Percentiles rank a stretch among this genome's conserved stretches.
Evolutionary conservation across 2,888 invertebrate species (phyloP).

Genomic region (Stegana nigrithorax): DNA sequence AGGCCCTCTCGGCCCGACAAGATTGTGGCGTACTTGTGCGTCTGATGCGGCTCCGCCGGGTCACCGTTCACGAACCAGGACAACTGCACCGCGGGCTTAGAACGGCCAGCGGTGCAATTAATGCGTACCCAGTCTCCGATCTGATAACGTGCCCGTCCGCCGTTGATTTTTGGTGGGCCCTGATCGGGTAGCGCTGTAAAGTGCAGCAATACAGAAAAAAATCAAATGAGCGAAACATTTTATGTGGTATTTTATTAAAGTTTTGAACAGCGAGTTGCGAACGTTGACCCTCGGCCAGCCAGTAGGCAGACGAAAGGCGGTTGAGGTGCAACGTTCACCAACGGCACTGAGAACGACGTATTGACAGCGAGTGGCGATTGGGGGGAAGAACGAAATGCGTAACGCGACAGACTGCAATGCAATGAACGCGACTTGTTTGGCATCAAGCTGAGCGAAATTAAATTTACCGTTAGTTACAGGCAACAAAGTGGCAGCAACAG

Average conservation of each 20-base stretch:
- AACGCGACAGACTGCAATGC: too few relatives aligned
- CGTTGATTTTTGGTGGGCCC: slow-evolving; percentile 73
- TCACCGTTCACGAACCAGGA: slow-evolving; percentile 75
- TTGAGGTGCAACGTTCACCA: too few relatives aligned
- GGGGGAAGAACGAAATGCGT: too few relatives aligned
- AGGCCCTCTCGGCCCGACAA: slow-evolving; percentile 73
- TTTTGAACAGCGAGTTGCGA: too few relatives aligned
- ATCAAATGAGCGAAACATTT: too few relatives aligned
- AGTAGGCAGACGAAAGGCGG: too few relatives aligned
- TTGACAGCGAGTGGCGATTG: too few relatives aligned
- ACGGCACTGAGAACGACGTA: neutral
- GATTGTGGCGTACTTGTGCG: slow-evolving; percentile 70
- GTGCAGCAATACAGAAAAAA: too few relatives aligned
- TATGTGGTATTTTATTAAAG: too few relatives aligned
- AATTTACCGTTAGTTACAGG: slow-evolving; percentile 47
- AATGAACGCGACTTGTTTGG: neutral
- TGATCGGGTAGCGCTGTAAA: slow-evolving; percentile 72
- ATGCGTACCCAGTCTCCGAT: slow-evolving; percentile 73
- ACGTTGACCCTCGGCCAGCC: too few relatives aligned
- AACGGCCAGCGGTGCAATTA: slow-evolving; percentile 75
- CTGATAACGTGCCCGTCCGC: slow-evolving; percentile 73
- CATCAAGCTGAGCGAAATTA: slow-evolving; percentile 44
- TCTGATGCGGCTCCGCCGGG: slow-evolving; percentile 67
- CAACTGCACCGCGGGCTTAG: slow-evolving; percentile 73
- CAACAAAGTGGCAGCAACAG: slow-evolving; percentile 17